phyloP scores from a whole-genome alignment of 2,888 invertebrate genomes.

The Eueremaeus valkanovi region DNA sequence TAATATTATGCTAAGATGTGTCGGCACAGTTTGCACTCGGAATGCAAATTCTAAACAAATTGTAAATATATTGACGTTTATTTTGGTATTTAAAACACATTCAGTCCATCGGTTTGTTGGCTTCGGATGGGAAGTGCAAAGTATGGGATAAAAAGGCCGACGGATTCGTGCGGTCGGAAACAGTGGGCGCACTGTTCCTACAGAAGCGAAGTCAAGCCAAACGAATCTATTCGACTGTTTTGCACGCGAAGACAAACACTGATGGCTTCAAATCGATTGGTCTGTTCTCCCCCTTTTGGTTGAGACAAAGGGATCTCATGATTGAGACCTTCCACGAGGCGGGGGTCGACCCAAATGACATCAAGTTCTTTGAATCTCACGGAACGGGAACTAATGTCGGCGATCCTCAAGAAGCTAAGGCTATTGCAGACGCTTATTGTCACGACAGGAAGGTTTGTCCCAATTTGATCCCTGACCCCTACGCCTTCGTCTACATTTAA shows the following conservation, averaged over 20 bases:
- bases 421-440: constrained; percentile 87
- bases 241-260: constrained; percentile 58
- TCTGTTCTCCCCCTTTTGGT: constrained; percentile 59
- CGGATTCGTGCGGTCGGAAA: constrained; percentile 89
- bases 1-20: too few relatives aligned
- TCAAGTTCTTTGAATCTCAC: constrained; percentile 92
- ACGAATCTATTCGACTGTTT: constrained; percentile 53
- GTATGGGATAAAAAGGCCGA: constrained; percentile 87
- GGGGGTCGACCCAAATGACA: constrained; percentile 72
- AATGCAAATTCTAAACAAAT: too few relatives aligned
- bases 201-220: constrained; percentile 63
- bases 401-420: constrained; percentile 95
- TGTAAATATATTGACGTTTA: too few relatives aligned
- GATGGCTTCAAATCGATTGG: constrained; percentile 56
- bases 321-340: constrained; percentile 78
- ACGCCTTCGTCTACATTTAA: neutral
- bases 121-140: constrained; percentile 83
- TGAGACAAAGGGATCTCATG: constrained; percentile 63
- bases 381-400: constrained; percentile 97
- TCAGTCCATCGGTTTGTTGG: constrained; percentile 88
- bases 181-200: constrained; percentile 72
- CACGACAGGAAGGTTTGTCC: constrained; percentile 63
- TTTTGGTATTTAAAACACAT: too few relatives aligned
- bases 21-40: too few relatives aligned
- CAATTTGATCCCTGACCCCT: neutral